Evolutionary conservation across 2,888 invertebrate genomes (phyloP).

Genomic region (Mimumesa dahlbomi): DNA sequence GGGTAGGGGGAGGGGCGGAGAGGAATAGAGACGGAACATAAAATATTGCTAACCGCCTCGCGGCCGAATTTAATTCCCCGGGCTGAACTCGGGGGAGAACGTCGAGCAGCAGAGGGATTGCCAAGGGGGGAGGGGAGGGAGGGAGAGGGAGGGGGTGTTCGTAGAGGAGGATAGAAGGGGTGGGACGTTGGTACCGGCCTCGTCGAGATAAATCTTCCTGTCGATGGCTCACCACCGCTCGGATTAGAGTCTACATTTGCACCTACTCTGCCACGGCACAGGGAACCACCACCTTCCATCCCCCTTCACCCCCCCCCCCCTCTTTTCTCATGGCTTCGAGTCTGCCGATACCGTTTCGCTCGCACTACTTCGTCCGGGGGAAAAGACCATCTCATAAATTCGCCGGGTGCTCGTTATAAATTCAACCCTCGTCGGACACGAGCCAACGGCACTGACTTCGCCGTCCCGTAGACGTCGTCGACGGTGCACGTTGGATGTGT

Average conservation of each 20-base stretch:
- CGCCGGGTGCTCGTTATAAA: conserved; percentile 73
- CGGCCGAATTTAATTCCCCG: conserved; percentile 68
- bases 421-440: conserved; percentile 69
- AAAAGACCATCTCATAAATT: conserved; percentile 73
- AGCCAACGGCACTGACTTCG: conserved; percentile 45
- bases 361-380: conserved; percentile 38
- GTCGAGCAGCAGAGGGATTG: conserved; percentile 53
- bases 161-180: conserved; percentile 20
- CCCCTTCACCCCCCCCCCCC: conserved; percentile 11
- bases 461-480: conserved; percentile 4
- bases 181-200: conserved; percentile 49
- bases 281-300: conserved; percentile 16
- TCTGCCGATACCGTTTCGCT: conserved; percentile 19
- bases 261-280: conserved; percentile 69
- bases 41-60: conserved; percentile 65
- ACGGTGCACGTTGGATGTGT: conserved; percentile 3
- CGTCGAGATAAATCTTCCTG: conserved; percentile 78
- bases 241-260: conserved; percentile 79
- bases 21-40: conserved; percentile 51
- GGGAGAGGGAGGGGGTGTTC: conserved; percentile 22
- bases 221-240: conserved; percentile 77
- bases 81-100: conserved; percentile 50
- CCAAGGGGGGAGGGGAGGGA: conserved; percentile 34
- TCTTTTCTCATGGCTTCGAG: background rate
- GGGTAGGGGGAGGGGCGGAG: background rate